Conservation (phyloP, 2,797 vertebrate species). For the Urophycis tenuis region DNA sequence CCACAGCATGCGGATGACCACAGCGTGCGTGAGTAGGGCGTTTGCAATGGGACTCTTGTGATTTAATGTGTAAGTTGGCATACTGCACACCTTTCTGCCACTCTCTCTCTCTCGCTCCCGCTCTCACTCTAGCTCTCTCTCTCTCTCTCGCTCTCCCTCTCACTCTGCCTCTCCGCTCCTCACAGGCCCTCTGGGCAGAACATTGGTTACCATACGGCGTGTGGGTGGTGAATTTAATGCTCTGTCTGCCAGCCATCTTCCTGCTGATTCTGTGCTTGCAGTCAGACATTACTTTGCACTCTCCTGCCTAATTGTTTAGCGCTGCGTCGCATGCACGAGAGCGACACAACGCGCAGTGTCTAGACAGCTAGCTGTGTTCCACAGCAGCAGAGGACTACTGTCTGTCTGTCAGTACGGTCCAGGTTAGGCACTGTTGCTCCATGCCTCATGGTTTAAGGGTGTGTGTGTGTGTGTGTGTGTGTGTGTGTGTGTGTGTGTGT, state of each 20-base stretch:
- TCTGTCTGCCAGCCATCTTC: constrained; percentile 33
- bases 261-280: constrained; percentile 30
- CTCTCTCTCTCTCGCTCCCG: background rate
- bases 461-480: too few species aligned
- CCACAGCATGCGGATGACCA: too few species aligned
- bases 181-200: constrained; percentile 18
- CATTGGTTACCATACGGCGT: constrained; percentile 40
- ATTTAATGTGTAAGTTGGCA: background rate
- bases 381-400: background rate
- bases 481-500: too few species aligned
- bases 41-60: background rate
- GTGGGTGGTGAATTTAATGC: constrained; percentile 39
- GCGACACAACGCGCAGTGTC: background rate
- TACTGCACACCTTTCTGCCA: background rate
- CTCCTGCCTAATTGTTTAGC: constrained; percentile 26
- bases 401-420: too few species aligned
- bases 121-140: too few species aligned
- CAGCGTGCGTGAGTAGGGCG: too few species aligned
- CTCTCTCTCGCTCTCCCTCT: too few species aligned
- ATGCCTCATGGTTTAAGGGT: too few species aligned
- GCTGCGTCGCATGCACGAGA: constrained; percentile 1
- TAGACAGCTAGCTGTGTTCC: background rate
- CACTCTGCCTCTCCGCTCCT: background rate
- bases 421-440: too few species aligned
- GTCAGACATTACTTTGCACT: constrained; percentile 22